A percentile compares a stretch with the other conserved stretches of the same genome.
Conservation (phyloP, 2,113 vertebrate genomes). For the Hemicordylus capensis region DNA sequence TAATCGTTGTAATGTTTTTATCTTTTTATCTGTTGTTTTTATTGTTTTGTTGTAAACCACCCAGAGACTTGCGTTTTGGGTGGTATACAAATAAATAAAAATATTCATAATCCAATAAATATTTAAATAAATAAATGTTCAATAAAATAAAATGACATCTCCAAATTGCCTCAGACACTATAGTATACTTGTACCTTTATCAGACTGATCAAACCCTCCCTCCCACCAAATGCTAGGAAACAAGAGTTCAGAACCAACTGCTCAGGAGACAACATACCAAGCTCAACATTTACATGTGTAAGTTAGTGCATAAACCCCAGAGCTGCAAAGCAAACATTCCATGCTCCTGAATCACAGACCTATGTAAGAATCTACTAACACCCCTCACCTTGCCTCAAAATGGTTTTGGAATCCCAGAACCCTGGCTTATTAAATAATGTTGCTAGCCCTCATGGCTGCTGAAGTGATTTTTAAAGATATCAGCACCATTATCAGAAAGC, state of each 20-base stretch:
- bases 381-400: neutral
- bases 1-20: too few relatives aligned
- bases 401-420: neutral
- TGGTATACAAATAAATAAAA: too few relatives aligned
- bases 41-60: too few relatives aligned
- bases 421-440: neutral
- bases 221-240: neutral
- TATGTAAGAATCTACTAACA: neutral
- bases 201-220: neutral
- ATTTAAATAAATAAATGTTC: too few relatives aligned
- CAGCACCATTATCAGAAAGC: neutral
- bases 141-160: too few relatives aligned
- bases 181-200: neutral
- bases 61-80: too few relatives aligned
- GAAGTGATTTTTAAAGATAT: neutral
- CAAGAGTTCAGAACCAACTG: neutral
- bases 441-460: neutral
- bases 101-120: too few relatives aligned
- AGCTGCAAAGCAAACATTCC: neutral
- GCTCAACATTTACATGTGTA: fast-evolving
- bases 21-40: too few relatives aligned
- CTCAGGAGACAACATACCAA: neutral
- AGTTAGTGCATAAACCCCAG: fast-evolving
- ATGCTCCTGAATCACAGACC: neutral
- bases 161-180: neutral